Percentiles rank a stretch among this genome's conserved stretches.
Evolutionary conservation across 2,888 invertebrate genomes (phyloP).

Genomic region (Meta bourneti): DNA sequence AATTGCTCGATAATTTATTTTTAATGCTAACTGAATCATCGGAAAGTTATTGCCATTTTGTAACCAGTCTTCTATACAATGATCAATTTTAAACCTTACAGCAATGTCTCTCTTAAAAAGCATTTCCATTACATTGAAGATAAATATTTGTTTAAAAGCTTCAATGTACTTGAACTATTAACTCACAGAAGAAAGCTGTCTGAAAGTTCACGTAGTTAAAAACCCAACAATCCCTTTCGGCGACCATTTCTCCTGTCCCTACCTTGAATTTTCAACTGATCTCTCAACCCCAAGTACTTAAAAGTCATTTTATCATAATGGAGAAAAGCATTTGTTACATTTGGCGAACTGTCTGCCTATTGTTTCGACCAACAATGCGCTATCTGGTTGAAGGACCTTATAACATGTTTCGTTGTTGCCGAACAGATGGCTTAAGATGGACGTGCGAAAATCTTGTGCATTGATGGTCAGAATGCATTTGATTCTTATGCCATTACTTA

Average conservation of each 20-base stretch:
- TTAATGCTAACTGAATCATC: too few relatives aligned
- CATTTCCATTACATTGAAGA: too few relatives aligned
- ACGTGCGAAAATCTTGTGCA: neutral
- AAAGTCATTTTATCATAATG: conserved; percentile 33
- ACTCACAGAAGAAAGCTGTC: too few relatives aligned
- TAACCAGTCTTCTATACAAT: too few relatives aligned
- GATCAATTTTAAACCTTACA: too few relatives aligned
- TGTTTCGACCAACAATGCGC: conserved; percentile 46
- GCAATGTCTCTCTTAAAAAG: too few relatives aligned
- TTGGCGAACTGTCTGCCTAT: conserved; percentile 16
- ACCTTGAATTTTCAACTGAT: conserved; percentile 23
- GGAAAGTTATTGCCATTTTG: too few relatives aligned
- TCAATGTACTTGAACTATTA: too few relatives aligned
- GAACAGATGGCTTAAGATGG: neutral
- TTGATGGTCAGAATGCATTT: neutral
- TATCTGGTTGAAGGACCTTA: conserved; percentile 57
- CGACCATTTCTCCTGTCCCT: neutral
- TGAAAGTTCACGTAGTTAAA: too few relatives aligned
- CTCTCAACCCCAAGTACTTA: conserved; percentile 7
- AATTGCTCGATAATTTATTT: too few relatives aligned
- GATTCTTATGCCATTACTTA: neutral
- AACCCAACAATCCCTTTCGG: too few relatives aligned
- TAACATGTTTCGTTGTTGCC: neutral
- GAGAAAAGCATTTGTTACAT: conserved; percentile 29
- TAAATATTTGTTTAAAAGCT: too few relatives aligned